Conservation (phyloP, 2,797 vertebrate genomes). For the Pelodytes ibericus region DNA sequence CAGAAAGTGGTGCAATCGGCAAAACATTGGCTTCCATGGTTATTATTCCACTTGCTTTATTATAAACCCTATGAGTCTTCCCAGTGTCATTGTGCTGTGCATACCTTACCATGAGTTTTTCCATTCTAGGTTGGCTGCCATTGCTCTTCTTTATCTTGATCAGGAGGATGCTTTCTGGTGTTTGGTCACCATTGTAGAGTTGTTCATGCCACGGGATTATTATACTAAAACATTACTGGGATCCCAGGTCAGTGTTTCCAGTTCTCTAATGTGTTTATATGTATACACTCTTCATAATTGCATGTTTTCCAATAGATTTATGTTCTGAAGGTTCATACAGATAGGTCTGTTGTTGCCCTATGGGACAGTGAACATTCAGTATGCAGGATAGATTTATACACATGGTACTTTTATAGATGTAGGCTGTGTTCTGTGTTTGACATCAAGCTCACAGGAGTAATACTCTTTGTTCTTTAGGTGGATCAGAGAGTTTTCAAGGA, state of each 20-base stretch:
- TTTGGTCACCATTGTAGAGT: conserved; percentile 92
- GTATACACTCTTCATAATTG: background rate
- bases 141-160: conserved; percentile 94
- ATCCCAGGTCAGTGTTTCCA: conserved; percentile 83
- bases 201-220: conserved; percentile 97
- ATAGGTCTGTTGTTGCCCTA: no score
- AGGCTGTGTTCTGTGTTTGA: no score
- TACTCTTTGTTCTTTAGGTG: conserved; percentile 73
- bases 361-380: no score
- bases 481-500: conserved; percentile 98
- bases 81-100: conserved; percentile 7
- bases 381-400: background rate
- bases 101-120: background rate
- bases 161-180: conserved; percentile 98
- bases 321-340: no score
- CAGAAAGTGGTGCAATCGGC: no score
- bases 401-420: background rate
- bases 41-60: no score
- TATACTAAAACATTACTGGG: conserved; percentile 97
- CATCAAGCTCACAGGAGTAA: background rate
- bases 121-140: conserved; percentile 83
- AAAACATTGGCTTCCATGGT: no score
- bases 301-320: no score
- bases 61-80: no score
- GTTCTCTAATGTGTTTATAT: background rate